phyloP scores from a whole-genome alignment of 2,797 vertebrate species.

The Platalea minor region DNA sequence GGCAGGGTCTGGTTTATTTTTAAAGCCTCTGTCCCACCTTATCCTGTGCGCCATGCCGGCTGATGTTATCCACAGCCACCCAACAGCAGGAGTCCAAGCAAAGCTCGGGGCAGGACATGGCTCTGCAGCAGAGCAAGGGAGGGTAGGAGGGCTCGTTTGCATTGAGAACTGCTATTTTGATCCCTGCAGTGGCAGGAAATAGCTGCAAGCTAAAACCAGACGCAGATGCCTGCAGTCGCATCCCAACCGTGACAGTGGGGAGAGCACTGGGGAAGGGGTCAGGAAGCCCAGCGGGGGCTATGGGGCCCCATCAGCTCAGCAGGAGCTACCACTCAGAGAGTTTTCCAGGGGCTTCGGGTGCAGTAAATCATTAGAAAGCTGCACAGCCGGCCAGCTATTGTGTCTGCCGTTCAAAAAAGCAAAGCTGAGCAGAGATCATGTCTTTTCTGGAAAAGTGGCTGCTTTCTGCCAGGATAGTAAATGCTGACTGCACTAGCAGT shows the following conservation, averaged over 20 bases:
- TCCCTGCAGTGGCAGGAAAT: conserved; percentile 17
- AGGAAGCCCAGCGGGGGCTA: background rate
- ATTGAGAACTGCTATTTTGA: background rate
- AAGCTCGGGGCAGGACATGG: background rate
- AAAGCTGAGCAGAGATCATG: background rate
- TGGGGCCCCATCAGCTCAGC: background rate
- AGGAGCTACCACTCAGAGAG: background rate
- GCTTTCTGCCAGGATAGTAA: background rate
- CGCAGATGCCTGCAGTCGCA: background rate
- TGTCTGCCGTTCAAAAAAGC: background rate
- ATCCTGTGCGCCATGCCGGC: background rate
- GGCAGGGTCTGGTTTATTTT: background rate
- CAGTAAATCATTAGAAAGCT: background rate
- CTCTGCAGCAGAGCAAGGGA: background rate
- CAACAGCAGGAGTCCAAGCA: background rate
- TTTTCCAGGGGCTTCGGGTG: background rate
- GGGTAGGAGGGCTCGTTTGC: background rate
- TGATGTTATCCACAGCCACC: conserved; percentile 7
- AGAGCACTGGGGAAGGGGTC: background rate
- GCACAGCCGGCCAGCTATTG: background rate
- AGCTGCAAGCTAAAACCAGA: conserved; percentile 17
- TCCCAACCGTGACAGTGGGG: background rate
- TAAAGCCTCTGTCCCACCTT: background rate
- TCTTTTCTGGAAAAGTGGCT: conserved; percentile 18
- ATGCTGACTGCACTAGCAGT: background rate